Conservation (phyloP, 2,113 vertebrate genomes). For the Picathartes gymnocephalus region DNA sequence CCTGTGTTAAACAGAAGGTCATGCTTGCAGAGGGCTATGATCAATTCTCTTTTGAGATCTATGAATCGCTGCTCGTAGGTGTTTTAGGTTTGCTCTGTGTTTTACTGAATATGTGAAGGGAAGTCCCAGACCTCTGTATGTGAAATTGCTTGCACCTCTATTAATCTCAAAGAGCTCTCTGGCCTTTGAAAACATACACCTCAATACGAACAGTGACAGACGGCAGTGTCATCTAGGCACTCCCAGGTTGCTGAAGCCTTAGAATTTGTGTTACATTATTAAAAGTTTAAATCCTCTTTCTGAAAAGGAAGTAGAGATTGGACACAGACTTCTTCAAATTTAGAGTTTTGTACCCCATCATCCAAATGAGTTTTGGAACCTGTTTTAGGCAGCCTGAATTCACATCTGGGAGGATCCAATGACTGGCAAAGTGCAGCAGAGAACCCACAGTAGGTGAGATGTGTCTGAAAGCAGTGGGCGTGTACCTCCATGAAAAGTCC, state of each 20-base stretch:
- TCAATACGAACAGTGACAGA: neutral
- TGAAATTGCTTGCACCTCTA: neutral
- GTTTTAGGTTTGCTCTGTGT: neutral
- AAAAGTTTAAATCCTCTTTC: neutral
- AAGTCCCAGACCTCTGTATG: neutral
- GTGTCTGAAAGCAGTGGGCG: neutral
- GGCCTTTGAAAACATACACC: neutral
- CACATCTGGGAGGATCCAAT: neutral
- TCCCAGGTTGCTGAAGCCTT: neutral
- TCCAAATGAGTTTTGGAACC: neutral
- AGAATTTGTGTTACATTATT: neutral
- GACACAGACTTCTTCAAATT: neutral
- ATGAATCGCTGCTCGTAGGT: neutral
- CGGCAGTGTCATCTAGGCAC: too few species aligned
- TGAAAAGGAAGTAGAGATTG: neutral
- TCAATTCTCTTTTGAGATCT: neutral
- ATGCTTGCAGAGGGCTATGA: neutral
- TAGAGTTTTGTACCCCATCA: neutral
- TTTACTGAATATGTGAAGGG: neutral
- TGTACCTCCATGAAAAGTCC: rapidly evolving
- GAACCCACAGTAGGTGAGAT: neutral
- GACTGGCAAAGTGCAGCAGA: neutral
- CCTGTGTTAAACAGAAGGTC: slow-evolving; percentile 20
- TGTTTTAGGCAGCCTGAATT: neutral
- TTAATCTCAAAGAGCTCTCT: neutral